A percentile compares a stretch with the other conserved stretches of the same genome.
Evolutionary conservation across 2,797 vertebrate species (phyloP).

Genomic region (Onychomys leucogaster): DNA sequence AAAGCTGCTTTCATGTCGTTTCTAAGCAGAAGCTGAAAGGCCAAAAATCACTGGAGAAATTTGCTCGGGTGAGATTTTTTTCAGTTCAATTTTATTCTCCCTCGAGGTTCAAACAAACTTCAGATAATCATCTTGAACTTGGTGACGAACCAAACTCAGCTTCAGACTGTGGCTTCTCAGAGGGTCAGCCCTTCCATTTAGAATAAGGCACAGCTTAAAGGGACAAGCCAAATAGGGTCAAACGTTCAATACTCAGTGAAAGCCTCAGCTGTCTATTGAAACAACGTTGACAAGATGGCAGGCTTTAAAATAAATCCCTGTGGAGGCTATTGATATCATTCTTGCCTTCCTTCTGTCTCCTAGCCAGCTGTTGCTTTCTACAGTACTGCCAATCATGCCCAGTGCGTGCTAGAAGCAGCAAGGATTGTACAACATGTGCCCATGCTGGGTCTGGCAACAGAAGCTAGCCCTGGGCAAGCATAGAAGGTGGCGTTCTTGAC

Average conservation of each 20-base stretch:
- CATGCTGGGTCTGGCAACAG: background rate
- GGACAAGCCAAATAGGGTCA: slow-evolving; percentile 67
- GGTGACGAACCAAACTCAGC: slow-evolving; percentile 70
- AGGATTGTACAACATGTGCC: background rate
- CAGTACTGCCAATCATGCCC: background rate
- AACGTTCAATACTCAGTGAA: slow-evolving; percentile 62
- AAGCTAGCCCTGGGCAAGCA: background rate
- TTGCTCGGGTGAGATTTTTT: slow-evolving; percentile 53
- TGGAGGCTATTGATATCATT: slow-evolving; percentile 43
- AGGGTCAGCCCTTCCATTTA: slow-evolving; percentile 79
- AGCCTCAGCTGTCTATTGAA: slow-evolving; percentile 67
- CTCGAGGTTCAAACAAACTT: slow-evolving; percentile 76
- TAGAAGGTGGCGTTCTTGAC: background rate
- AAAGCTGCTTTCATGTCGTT: slow-evolving; percentile 66
- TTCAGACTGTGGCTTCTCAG: slow-evolving; percentile 43
- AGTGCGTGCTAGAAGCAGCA: background rate
- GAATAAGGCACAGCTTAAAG: slow-evolving; percentile 65
- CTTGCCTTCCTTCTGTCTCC: slow-evolving; percentile 54
- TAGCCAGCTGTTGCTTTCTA: slow-evolving; percentile 18
- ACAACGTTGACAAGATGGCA: slow-evolving; percentile 76
- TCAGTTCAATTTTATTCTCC: slow-evolving; percentile 71
- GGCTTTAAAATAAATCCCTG: slow-evolving; percentile 63
- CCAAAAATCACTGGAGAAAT: slow-evolving; percentile 71
- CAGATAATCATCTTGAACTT: slow-evolving; percentile 80
- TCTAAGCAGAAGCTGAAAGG: slow-evolving; percentile 67